Evolutionary conservation across 1,140 invertebrate species (phyloP), one percentile per base, ranked within the genome.

Genomic region (Zaprionus ghesquierei): DNA sequence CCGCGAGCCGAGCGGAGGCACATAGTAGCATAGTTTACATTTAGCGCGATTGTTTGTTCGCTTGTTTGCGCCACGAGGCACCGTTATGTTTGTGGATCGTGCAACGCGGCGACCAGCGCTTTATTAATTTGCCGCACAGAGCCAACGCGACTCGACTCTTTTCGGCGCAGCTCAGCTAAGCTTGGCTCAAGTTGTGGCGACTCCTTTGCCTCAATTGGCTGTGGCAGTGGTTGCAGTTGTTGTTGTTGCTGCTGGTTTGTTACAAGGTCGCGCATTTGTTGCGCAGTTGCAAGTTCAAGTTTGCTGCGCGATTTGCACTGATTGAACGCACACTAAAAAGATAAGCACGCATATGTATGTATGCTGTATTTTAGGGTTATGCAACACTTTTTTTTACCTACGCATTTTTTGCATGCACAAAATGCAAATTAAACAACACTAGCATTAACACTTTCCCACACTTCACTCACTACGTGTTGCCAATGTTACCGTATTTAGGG

Each of bases 51-150:
- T 80, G 75, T 82, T 80, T 80, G 77, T 46, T 79, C 61, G 63
- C 44, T 76, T 41, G 58, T 68, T 53, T 13, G 66, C 31, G 66
- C 68, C 69, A 77, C 73, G 54, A 63, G 46, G 53, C 44, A 82
- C 82, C 82, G 82, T 89, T 82, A 89, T 82, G 73, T 79, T 82
- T 79, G 79, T 69, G 63, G 60, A 87, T 89, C 79, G 79, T 81
- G 79, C 72, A 41, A 41, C 35, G 33, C 69, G 56, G 65, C 41
- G 58, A 38, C 72, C 68, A 66, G 61, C 70, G 70, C 70, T 76
- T 86, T 86, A 86, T 86, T 86, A 86, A 86, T 87, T 81, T 82
- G 62, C 54, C 62, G 65, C 31, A 63, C 54, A 72, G 15, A n/a
- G 4, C 35, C 49, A 23, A 44, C 33, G 13, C 33, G 23, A 9